phyloP scores from a whole-genome alignment of 1,140 invertebrate species.

The Ptiloglossa arizonensis region DNA sequence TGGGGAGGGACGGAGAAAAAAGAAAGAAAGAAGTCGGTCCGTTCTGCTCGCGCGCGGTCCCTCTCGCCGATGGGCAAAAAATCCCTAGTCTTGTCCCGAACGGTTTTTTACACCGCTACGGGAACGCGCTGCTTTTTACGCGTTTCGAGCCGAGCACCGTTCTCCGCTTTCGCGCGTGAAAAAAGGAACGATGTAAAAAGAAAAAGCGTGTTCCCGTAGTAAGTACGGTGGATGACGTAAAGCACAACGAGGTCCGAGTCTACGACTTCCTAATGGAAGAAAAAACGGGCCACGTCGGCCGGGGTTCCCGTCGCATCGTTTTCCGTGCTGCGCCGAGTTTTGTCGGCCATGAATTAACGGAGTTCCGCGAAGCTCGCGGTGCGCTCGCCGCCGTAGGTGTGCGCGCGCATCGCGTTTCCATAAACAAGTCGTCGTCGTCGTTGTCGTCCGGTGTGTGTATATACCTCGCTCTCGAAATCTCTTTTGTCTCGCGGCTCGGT shows the following conservation, averaged over 20 bases:
- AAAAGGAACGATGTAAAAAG: too few species aligned
- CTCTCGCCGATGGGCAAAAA: not conserved
- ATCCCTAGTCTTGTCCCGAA: not conserved
- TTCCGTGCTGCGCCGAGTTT: too few species aligned
- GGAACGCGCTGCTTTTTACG: not conserved
- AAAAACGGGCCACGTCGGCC: too few species aligned
- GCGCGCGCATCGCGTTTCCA: too few species aligned
- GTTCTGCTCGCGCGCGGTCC: not conserved
- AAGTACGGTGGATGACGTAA: too few species aligned
- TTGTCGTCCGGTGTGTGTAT: too few species aligned
- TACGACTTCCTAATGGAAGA: not conserved
- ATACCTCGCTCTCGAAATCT: slow-evolving; percentile 15
- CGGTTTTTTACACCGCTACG: not conserved
- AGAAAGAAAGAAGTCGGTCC: slow-evolving; percentile 7
- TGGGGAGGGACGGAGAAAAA: not conserved
- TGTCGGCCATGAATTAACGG: too few species aligned
- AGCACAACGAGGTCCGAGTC: too few species aligned
- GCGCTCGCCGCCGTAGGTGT: too few species aligned
- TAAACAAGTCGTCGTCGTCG: too few species aligned
- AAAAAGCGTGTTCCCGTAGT: not conserved
- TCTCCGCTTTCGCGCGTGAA: slow-evolving; percentile 1
- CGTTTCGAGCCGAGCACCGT: not conserved
- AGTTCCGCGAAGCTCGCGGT: too few species aligned
- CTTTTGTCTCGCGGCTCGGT: slow-evolving; percentile 50
- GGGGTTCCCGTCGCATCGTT: too few species aligned